phyloP scores from a whole-genome alignment of 2,113 vertebrate species.

The Cyprinus carpio region DNA sequence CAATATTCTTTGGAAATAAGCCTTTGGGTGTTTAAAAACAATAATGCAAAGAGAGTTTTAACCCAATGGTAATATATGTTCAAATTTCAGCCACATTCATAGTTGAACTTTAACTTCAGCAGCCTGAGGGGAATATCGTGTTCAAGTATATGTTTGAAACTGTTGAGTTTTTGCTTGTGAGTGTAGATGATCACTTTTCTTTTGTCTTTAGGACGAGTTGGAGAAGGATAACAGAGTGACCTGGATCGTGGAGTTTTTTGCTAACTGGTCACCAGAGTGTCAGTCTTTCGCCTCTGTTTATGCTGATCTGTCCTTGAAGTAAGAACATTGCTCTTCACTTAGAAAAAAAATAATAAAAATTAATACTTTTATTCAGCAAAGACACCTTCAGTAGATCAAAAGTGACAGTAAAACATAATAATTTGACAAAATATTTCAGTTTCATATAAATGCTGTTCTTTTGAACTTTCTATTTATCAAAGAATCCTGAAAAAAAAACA shows the following conservation, averaged over 20 bases:
- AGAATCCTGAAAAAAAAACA: too few species aligned
- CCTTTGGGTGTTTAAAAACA: neutral
- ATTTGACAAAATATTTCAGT: too few species aligned
- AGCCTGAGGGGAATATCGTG: neutral
- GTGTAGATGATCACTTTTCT: neutral
- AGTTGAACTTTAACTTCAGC: neutral
- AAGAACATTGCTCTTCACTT: slow-evolving; percentile 56
- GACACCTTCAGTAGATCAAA: too few species aligned
- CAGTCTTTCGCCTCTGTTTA: slow-evolving; percentile 95
- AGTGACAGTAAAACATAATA: too few species aligned
- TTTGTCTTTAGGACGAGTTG: slow-evolving; percentile 84
- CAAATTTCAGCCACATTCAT: neutral
- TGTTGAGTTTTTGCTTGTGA: neutral
- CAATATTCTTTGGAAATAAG: neutral
- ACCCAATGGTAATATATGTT: too few species aligned
- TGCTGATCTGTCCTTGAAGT: slow-evolving; percentile 93
- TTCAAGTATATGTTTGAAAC: neutral
- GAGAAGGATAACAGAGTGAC: slow-evolving; percentile 85
- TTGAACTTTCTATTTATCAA: too few species aligned
- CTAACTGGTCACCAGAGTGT: slow-evolving; percentile 95
- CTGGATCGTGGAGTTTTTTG: slow-evolving; percentile 94
- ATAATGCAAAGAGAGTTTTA: too few species aligned
- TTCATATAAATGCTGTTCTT: too few species aligned
- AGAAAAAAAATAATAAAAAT: too few species aligned
- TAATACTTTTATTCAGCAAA: too few species aligned